Base-by-base conservation (phyloP, 64 coral and sea anemone genomes). In the Catalaphyllia jardinei region DNA sequence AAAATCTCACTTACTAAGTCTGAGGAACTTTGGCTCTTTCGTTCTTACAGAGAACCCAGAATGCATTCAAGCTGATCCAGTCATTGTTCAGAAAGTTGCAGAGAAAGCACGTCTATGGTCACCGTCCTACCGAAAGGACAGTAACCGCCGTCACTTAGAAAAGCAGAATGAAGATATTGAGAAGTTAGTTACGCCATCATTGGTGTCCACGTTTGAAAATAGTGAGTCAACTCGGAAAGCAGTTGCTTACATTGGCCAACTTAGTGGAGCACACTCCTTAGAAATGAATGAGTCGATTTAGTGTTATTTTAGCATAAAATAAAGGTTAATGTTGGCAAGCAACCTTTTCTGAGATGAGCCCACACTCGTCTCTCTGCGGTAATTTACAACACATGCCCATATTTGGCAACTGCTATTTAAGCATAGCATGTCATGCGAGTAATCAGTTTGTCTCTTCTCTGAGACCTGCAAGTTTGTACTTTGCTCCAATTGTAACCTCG, bases 1-100 rank as follows among this genome's bases (percentile, higher is more conserved):
- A 12, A 75, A 75, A 46, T 12, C 73, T 18, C 31, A 75, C 73
- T 75, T 75, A 17, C 14, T 75, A 75, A 75, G 73, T 75, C 73
- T 75, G 13, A 33, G 73, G 30, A 18, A 75, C 31, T 75, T 75
- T 38, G 39, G 33, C 29, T 38, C 29, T 19, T 75, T 75, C 39
- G 29, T 75, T 16, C 18, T 35, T 17, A 75, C 73, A 75, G 73
- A 75, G 29, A 12, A 38, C 10, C 73, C 73, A 38, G 3, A 31
- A 31, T 17, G 73, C 18, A 12, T 75, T 13, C 31, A 14, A 16
- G 73, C 39, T 33, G 73, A 75, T 38, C 6, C 6, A 33, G 73
- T 30, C 15, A 75, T 15, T 14, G 18, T 35, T 4, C 1, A 75
- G 15, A 38, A 18, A 75, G 17, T 75, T 31, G 29, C 39, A 15